These are phyloP conservation scores for Batillaria attramentaria DNA, from an alignment of 1,140 invertebrate species.

Conservation along the genomic window DNA sequence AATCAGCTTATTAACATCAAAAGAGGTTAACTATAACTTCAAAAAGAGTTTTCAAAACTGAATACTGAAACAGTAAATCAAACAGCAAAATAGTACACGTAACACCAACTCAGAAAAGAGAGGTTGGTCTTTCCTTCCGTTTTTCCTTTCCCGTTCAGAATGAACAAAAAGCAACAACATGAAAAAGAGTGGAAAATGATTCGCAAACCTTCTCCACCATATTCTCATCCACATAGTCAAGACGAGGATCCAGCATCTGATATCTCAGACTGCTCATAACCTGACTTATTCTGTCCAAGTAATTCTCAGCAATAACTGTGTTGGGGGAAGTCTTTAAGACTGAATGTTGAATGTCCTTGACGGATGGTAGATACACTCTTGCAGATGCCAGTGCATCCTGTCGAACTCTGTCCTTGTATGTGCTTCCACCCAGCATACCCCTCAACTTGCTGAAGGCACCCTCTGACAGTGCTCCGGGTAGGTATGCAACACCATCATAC, in stretches of 20 bases:
- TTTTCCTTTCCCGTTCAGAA: no score
- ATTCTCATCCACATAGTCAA: background rate
- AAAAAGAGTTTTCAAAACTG: no score
- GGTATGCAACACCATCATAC: constrained; percentile 17
- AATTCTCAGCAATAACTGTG: background rate
- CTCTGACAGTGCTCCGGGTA: background rate
- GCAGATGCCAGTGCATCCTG: background rate
- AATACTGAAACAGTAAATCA: no score
- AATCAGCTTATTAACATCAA: no score
- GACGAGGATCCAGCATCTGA: constrained; percentile 6
- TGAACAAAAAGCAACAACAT: no score
- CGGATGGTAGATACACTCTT: background rate
- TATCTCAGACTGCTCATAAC: constrained; percentile 11
- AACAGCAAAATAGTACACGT: no score
- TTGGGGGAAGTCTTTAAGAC: background rate
- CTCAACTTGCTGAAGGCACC: background rate
- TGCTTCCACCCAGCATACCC: background rate
- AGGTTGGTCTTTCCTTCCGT: no score
- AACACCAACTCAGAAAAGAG: no score
- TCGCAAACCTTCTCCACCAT: background rate
- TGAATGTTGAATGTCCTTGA: background rate
- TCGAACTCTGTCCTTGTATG: background rate
- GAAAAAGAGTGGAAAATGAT: no score
- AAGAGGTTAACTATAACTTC: no score
- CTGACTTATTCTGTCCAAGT: background rate